Conservation (phyloP, 1,140 invertebrate genomes). For the Diabrotica virgifera region DNA sequence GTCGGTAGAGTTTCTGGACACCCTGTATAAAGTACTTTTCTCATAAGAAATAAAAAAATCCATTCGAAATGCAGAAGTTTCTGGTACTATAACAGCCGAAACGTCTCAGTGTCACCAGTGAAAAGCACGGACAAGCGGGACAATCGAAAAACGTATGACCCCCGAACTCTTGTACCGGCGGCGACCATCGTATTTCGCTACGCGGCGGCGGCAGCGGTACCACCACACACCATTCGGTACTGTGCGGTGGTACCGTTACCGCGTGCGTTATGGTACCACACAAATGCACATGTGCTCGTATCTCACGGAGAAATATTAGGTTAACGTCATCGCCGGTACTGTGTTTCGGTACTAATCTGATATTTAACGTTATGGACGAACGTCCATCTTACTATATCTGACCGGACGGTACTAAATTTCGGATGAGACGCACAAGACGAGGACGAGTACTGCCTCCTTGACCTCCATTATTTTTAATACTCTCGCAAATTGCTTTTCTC, state of each 20-base stretch:
- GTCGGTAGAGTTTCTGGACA: no score
- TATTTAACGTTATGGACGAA: constrained; percentile 2
- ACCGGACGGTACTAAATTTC: not conserved
- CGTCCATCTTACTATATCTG: not conserved
- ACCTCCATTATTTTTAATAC: constrained; percentile 2
- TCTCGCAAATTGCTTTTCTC: not conserved
- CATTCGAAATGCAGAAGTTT: not conserved
- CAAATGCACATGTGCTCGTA: constrained; percentile 7
- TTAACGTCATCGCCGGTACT: constrained; percentile 2
- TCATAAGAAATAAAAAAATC: no score
- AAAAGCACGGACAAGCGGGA: not conserved
- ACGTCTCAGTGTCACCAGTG: not conserved
- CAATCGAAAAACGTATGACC: constrained; percentile 13
- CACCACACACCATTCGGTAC: not conserved
- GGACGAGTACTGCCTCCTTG: not conserved
- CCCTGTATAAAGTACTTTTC: no score
- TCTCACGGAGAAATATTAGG: constrained; percentile 16
- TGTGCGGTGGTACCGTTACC: constrained; percentile 10
- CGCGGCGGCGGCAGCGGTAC: not conserved
- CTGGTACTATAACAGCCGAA: not conserved
- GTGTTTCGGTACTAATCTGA: not conserved
- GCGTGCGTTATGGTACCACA: constrained; percentile 13
- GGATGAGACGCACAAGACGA: not conserved
- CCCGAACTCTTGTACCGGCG: constrained; percentile 10
- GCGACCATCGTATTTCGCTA: no score